Evolutionary conservation across 2,797 vertebrate genomes (phyloP).

Genomic region (Petrocephalus schoutedeni): DNA sequence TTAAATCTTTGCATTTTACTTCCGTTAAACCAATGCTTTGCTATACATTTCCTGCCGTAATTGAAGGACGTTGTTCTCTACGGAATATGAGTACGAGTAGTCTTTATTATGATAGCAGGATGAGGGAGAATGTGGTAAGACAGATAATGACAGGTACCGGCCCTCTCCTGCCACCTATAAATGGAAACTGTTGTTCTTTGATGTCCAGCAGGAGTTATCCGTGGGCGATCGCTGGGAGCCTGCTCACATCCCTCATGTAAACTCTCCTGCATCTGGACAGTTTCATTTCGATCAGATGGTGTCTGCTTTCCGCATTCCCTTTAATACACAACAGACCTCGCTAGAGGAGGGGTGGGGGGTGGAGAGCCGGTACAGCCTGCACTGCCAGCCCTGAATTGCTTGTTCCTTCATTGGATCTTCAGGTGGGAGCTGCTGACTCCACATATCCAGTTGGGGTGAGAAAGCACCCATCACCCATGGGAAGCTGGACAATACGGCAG

Average conservation of each 20-base stretch:
- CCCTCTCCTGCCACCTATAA: background rate
- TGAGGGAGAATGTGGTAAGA: background rate
- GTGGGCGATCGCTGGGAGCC: background rate
- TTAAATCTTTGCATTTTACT: background rate
- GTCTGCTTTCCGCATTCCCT: background rate
- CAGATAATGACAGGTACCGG: background rate
- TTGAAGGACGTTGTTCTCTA: background rate
- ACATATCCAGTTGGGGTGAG: background rate
- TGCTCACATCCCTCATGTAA: background rate
- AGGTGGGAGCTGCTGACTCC: background rate
- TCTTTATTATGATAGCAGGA: background rate
- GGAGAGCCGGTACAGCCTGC: background rate
- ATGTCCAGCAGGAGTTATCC: background rate
- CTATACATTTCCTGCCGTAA: background rate
- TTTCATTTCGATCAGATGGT: constrained; percentile 18
- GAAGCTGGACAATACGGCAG: background rate
- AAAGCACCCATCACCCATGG: background rate
- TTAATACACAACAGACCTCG: constrained; percentile 8
- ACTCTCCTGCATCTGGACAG: background rate
- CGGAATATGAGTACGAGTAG: background rate
- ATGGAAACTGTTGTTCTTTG: background rate
- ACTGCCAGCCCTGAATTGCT: background rate
- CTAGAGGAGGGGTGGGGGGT: background rate
- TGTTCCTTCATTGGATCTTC: background rate
- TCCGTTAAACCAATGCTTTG: background rate